Base-by-base conservation (phyloP, 2,888 invertebrate genomes). In the Cerastis leucographa region DNA sequence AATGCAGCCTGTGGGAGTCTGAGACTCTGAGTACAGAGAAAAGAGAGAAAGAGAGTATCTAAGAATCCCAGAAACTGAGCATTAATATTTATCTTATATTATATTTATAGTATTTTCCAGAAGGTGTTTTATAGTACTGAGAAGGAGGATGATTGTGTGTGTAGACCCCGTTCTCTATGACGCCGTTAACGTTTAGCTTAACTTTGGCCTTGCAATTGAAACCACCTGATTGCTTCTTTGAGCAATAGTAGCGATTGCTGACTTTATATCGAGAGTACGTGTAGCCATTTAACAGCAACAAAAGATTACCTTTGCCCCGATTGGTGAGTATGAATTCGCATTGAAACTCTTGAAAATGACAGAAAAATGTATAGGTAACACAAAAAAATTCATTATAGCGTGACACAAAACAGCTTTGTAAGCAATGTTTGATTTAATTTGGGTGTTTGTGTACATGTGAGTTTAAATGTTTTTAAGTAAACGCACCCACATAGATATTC, bases 231-330 rank as follows among this genome's bases (percentile, higher is more conserved):
- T 71, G 65, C 29, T 78, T 84, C 35, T 83, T 83, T 0, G 88
- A 89, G 49, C 89, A 89, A 71, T 87, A 87, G 65, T 74, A 88
- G 35, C 74, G 78, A n/a, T 71, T 80, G 19, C 80, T 72, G 2
- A 70, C 74, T 51, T 71, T 78, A 46, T 79, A 65, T 72, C 79
- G 80, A 56, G 87, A 85, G 67, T 84, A 90, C 6, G 90, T 90
- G 64, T 84, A 86, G 9, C 81, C 78, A 0, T 85, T 83, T 17
- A 85, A 49, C 84, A 90, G 74, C 17, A 90, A 64, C 29, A 90
- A 75, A 2, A 61, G 40, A 25, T 81, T 85, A 29, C 86, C 83
- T 73, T 79, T 81, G 2, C 71, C 40, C 7, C 80, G 66, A 46
- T 73, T 59, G 9, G 84, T 79, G 12, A 75, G 76, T 61, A 90